A percentile compares a stretch with the other conserved stretches of the same genome.
phyloP scores from a whole-genome alignment of 2,888 invertebrate species.

The Gerris lacustris region DNA sequence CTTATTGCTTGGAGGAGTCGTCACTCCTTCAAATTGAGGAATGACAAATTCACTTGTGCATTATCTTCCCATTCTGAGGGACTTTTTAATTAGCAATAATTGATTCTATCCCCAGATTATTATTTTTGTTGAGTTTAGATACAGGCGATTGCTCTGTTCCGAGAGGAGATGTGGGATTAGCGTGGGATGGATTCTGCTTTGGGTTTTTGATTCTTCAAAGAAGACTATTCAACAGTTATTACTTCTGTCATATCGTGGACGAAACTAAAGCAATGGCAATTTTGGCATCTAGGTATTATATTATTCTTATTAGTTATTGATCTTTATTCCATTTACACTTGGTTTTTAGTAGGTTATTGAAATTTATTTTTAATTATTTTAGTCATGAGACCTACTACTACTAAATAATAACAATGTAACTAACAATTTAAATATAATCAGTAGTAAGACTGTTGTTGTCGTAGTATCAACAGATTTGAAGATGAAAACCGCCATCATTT shows the following conservation, averaged over 20 bases:
- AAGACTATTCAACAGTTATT: constrained; percentile 84
- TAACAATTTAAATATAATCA: too few species aligned
- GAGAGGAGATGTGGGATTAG: constrained; percentile 70
- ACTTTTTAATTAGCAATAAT: too few species aligned
- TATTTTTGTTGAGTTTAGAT: constrained; percentile 15
- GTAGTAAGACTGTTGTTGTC: too few species aligned
- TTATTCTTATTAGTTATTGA: not conserved
- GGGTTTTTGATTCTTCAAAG: constrained; percentile 83
- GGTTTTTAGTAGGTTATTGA: constrained; percentile 2
- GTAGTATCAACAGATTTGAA: too few species aligned
- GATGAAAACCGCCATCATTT: too few species aligned
- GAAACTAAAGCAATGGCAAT: constrained; percentile 92
- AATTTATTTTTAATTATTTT: constrained; percentile 9
- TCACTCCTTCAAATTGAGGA: too few species aligned
- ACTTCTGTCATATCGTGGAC: constrained; percentile 92
- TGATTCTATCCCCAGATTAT: too few species aligned
- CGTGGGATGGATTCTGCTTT: constrained; percentile 93
- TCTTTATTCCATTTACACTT: constrained; percentile 9
- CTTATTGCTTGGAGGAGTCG: too few species aligned
- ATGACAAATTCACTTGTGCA: too few species aligned
- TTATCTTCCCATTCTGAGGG: too few species aligned
- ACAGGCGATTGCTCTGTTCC: constrained; percentile 51
- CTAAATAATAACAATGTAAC: too few species aligned
- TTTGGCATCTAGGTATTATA: constrained; percentile 67
- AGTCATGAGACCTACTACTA: not conserved